These are phyloP conservation scores for Dendroctonus valens DNA, from an alignment of 1,140 invertebrate genomes.

Conservation along the genomic window DNA sequence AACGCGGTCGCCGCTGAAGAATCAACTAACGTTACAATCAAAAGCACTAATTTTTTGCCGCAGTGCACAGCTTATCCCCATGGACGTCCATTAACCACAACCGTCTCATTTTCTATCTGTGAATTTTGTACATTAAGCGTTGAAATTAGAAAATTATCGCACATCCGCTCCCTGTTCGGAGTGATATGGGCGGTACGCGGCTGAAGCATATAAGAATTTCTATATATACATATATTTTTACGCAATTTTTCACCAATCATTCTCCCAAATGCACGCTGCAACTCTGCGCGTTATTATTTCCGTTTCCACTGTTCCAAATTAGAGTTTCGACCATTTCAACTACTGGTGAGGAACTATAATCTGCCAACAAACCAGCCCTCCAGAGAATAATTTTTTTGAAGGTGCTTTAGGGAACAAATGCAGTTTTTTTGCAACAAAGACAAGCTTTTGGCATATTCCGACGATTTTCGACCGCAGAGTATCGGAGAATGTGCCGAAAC, in stretches of 20 bases:
- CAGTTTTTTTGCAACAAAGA: too few relatives aligned
- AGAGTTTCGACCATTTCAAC: background rate
- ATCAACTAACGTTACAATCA: slow-evolving; percentile 8
- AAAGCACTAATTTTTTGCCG: slow-evolving; percentile 44
- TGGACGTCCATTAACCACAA: slow-evolving; percentile 41
- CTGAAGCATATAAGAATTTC: background rate
- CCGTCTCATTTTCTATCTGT: slow-evolving; percentile 31
- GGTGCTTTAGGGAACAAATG: too few relatives aligned
- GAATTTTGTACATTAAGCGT: slow-evolving; percentile 20
- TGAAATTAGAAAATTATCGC: background rate
- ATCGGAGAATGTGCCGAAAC: background rate
- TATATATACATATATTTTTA: background rate
- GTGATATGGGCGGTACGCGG: too few relatives aligned
- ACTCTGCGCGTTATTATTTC: slow-evolving; percentile 13
- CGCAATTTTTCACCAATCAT: slow-evolving; percentile 12
- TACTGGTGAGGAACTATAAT: too few relatives aligned
- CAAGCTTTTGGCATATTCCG: too few relatives aligned
- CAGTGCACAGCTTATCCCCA: slow-evolving; percentile 44
- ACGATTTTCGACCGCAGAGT: background rate
- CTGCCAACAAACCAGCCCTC: too few relatives aligned
- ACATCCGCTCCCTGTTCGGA: background rate
- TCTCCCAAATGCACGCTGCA: slow-evolving; percentile 22
- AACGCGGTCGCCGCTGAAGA: too few relatives aligned
- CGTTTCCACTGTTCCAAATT: background rate
- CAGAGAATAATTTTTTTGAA: too few relatives aligned